Evolutionary conservation across 2,888 invertebrate species (phyloP), one percentile per base, ranked within the genome.

Genomic region (Odontothrips loti): DNA sequence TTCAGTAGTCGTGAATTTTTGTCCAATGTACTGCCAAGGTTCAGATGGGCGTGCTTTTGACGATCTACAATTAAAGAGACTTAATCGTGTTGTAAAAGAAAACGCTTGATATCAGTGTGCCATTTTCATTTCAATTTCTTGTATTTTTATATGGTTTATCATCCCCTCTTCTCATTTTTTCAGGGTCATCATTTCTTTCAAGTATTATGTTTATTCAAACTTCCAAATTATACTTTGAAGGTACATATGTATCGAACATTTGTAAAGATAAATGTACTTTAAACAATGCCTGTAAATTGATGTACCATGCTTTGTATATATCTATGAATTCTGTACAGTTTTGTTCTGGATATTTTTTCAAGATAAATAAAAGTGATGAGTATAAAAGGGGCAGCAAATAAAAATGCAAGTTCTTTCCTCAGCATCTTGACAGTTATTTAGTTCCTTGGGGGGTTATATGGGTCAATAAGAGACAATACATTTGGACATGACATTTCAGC

Each of bases 281-380:
- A 17, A 17, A 58, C 1, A 15, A 15, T 20, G 17, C 20, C 6
- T 58, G 17, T 4, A 58, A 58, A 17, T 58, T 15, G 6, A 58
- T 58, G 17, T 58, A 17, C 20, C 58, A 58, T 20, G 17, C 20
- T 58, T 58, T 20, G 58, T 58, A 58, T 4, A 58, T 58, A 17
- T 58, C 15, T 58, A 58, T 58, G n/a, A 58, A 58, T 27, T 27
- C 23, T 75, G 68, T 75, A 27, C 68, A 75, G 58, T 75, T 75
- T 23, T 75, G 27, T 75, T 75, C 23, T 1, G 11, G 27, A 75
- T 75, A 27, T 75, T 75, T 75, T 75, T 27, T 27, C 68, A 75
- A 75, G 68, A 75, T 75, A 75, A 75, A 12, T 8, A 75, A 75
- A 11, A 58, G 6, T 11, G 17, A 58, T 58, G n/a, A 20, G 17